phyloP scores from a whole-genome alignment of 2,113 vertebrate genomes.

The Paracanthobrama guichenoti region DNA sequence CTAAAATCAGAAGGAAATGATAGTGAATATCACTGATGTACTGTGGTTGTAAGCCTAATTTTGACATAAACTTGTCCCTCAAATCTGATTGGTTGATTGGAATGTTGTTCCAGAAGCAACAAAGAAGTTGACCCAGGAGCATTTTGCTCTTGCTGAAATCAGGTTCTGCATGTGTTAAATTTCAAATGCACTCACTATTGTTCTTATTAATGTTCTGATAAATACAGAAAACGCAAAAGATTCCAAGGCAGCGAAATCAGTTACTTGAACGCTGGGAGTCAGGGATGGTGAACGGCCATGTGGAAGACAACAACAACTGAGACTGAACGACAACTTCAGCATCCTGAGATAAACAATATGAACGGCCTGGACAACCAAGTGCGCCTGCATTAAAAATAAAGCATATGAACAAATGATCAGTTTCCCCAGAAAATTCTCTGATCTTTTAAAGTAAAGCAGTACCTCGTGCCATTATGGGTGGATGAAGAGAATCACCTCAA shows the following conservation, averaged over 20 bases:
- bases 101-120: no score
- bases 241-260: slow-evolving; percentile 66
- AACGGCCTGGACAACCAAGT: neutral
- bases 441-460: neutral
- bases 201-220: slow-evolving; percentile 35
- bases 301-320: slow-evolving; percentile 57
- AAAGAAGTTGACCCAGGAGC: no score
- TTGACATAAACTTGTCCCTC: no score
- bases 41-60: no score
- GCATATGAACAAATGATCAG: neutral
- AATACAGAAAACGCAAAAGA: slow-evolving; percentile 47
- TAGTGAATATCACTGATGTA: no score
- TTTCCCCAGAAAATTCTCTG: neutral
- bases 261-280: slow-evolving; percentile 76
- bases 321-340: slow-evolving; percentile 21
- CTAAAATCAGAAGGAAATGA: no score
- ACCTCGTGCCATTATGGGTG: neutral
- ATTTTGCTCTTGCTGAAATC: no score
- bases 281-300: slow-evolving; percentile 66
- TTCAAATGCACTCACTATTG: neutral
- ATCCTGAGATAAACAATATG: neutral
- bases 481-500: neutral
- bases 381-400: neutral
- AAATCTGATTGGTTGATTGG: no score
- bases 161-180: neutral